phyloP scores from a whole-genome alignment of 2,888 invertebrate genomes.

The Drosophila atripex region DNA sequence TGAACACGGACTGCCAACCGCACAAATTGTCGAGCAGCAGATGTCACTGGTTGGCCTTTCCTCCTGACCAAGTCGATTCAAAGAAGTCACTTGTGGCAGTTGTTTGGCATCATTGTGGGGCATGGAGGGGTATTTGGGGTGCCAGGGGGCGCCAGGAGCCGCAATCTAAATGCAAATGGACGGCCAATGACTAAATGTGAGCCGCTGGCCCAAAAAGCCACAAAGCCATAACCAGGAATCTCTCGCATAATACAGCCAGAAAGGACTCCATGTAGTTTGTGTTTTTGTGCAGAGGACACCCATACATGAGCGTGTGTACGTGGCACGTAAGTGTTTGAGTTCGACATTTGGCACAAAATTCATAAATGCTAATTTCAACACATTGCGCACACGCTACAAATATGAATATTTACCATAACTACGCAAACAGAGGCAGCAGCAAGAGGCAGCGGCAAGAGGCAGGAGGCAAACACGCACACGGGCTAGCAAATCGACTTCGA shows the following conservation, averaged over 20 bases:
- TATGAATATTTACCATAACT: slow-evolving; percentile 80
- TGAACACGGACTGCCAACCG: slow-evolving; percentile 56
- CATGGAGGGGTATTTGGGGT: background rate
- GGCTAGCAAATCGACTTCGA: slow-evolving; percentile 50
- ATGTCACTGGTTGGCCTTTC: slow-evolving; percentile 58
- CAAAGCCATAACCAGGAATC: slow-evolving; percentile 74
- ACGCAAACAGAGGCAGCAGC: slow-evolving; percentile 46
- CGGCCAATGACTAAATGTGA: slow-evolving; percentile 54
- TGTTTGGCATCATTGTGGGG: slow-evolving; percentile 21
- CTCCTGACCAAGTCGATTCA: slow-evolving; percentile 38
- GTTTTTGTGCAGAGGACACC: slow-evolving; percentile 7
- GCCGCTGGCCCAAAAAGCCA: slow-evolving; percentile 60
- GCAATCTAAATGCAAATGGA: slow-evolving; percentile 78
- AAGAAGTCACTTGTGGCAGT: slow-evolving; percentile 37
- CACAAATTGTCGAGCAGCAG: slow-evolving; percentile 66
- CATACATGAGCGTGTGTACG: slow-evolving; percentile 30
- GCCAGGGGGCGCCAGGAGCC: slow-evolving; percentile 1
- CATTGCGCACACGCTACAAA: slow-evolving; percentile 78
- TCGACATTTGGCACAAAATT: slow-evolving; percentile 80
- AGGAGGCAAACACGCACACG: slow-evolving; percentile 27
- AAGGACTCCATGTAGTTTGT: slow-evolving; percentile 46
- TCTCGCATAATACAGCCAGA: slow-evolving; percentile 63
- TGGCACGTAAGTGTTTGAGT: slow-evolving; percentile 59
- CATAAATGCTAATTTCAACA: slow-evolving; percentile 83
- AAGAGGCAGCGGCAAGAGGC: slow-evolving; percentile 21